Evolutionary conservation across 1,140 invertebrate species (phyloP).

Genomic region (Solenopsis fugax): DNA sequence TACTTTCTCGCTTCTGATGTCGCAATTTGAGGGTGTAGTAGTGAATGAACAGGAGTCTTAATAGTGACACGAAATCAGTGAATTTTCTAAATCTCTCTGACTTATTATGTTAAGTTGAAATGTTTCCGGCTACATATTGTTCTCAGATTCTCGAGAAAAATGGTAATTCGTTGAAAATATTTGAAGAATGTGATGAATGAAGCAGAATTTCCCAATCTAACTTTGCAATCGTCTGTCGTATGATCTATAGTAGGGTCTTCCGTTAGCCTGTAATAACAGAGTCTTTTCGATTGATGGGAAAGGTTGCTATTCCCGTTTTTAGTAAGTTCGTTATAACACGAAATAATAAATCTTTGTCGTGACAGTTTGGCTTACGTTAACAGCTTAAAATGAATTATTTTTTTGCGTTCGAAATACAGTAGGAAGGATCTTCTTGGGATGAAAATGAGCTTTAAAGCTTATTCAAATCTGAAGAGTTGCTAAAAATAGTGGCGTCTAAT

Average conservation of each 20-base stretch:
- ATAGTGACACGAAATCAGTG: background rate
- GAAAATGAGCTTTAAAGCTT: background rate
- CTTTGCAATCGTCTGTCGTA: conserved; percentile 34
- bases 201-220: conserved; percentile 40
- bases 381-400: conserved; percentile 36
- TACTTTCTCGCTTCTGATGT: too few species aligned
- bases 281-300: conserved; percentile 30
- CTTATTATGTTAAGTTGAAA: background rate
- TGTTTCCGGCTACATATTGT: background rate
- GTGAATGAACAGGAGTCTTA: too few species aligned
- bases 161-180: conserved; percentile 33
- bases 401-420: background rate
- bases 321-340: conserved; percentile 37
- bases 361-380: conserved; percentile 39
- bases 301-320: conserved; percentile 47
- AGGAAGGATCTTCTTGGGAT: background rate
- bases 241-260: conserved; percentile 24
- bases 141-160: background rate
- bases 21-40: too few species aligned
- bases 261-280: conserved; percentile 41
- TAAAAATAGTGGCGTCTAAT: background rate
- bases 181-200: conserved; percentile 25
- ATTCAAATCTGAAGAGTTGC: background rate
- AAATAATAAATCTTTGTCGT: conserved; percentile 48
- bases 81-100: background rate